Conservation (phyloP, 2,888 invertebrate species). For the Athalia circularis region DNA sequence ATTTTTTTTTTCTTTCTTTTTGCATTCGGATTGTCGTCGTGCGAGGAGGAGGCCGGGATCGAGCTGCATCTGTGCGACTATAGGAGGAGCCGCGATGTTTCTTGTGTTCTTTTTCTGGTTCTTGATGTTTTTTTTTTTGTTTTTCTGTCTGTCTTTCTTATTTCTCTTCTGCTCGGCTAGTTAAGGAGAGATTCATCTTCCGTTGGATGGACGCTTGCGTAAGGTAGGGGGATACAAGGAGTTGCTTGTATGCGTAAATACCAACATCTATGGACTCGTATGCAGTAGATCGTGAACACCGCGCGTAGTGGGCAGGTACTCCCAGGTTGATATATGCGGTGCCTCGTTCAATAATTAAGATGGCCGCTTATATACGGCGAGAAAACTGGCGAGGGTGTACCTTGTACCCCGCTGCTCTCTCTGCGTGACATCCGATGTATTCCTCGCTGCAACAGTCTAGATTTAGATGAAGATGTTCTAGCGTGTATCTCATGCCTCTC, state of each 20-base stretch:
- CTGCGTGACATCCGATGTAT: slow-evolving; percentile 62
- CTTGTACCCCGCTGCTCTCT: slow-evolving; percentile 64
- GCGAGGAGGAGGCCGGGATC: too few relatives aligned
- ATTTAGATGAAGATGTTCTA: slow-evolving; percentile 41
- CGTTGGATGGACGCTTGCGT: background rate
- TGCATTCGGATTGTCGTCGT: too few relatives aligned
- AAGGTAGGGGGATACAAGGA: background rate
- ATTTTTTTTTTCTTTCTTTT: too few relatives aligned
- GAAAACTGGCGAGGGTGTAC: slow-evolving; percentile 58
- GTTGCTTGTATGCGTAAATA: too few relatives aligned
- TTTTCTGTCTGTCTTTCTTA: too few relatives aligned
- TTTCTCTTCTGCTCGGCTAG: background rate
- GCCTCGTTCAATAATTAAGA: slow-evolving; percentile 64
- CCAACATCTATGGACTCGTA: too few relatives aligned
- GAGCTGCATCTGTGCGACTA: too few relatives aligned
- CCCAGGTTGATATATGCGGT: slow-evolving; percentile 31
- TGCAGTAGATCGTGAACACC: too few relatives aligned
- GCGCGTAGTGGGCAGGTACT: background rate
- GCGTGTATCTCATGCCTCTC: slow-evolving; percentile 11
- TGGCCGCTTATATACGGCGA: slow-evolving; percentile 52
- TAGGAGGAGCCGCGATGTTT: too few relatives aligned
- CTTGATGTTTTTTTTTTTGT: too few relatives aligned
- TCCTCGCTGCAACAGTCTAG: slow-evolving; percentile 27
- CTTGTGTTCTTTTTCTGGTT: too few relatives aligned
- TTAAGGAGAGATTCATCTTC: slow-evolving; percentile 26